Evolutionary conservation across 2,113 vertebrate species (phyloP).

Genomic region (Serilophus lunatus): DNA sequence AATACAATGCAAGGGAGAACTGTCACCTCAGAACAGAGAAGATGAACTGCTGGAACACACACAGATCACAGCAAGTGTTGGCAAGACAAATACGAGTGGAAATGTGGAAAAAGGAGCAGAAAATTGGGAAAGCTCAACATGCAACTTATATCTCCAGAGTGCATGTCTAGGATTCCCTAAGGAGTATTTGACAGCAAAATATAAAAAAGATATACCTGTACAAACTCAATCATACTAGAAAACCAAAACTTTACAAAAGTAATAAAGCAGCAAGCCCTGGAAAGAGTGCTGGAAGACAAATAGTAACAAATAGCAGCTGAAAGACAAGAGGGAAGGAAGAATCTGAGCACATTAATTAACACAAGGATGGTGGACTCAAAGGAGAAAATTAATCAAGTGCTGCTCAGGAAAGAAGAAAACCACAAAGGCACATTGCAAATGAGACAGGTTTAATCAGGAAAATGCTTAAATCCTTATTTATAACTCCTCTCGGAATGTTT

Average conservation of each 20-base stretch:
- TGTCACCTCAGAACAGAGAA: neutral
- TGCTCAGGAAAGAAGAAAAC: neutral
- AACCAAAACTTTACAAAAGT: neutral
- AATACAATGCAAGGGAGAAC: neutral
- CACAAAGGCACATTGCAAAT: neutral
- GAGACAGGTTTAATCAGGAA: neutral
- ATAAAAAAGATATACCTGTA: neutral
- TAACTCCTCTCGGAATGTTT: neutral
- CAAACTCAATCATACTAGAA: neutral
- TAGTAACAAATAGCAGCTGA: neutral
- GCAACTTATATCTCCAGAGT: neutral
- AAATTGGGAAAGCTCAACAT: neutral
- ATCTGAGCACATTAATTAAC: neutral
- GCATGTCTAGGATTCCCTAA: neutral
- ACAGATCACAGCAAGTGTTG: neutral
- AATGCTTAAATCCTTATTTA: neutral
- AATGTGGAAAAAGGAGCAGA: neutral
- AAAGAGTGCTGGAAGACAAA: neutral
- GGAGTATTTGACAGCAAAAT: neutral
- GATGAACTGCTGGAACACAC: neutral
- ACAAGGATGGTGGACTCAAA: neutral
- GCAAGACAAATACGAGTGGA: neutral
- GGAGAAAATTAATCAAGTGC: conserved; percentile 2
- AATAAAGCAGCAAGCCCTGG: neutral
- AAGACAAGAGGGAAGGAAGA: neutral